These are phyloP conservation scores for Tetraneura akinire DNA, from an alignment of 1,140 invertebrate species.

Conservation along the genomic window DNA sequence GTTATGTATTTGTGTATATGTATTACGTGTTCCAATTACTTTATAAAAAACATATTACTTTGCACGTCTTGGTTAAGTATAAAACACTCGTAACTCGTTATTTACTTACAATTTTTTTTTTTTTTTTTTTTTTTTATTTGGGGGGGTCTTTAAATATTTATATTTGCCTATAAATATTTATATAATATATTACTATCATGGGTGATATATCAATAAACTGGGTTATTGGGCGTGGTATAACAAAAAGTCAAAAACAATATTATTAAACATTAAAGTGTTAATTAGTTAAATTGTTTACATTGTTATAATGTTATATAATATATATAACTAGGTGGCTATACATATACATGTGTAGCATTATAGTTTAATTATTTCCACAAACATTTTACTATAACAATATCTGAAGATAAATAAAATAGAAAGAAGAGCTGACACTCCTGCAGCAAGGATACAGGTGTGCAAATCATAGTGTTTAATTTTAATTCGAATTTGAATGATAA, in stretches of 20 bases:
- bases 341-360: no score
- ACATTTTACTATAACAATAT: no score
- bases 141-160: neutral
- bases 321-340: no score
- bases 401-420: no score
- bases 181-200: neutral
- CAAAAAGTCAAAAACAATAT: neutral
- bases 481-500: no score
- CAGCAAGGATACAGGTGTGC: no score
- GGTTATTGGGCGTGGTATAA: neutral
- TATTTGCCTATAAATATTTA: neutral
- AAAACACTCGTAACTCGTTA: neutral
- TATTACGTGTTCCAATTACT: neutral
- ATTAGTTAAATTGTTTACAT: neutral
- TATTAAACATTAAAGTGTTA: neutral
- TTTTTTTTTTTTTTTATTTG: neutral
- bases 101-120: neutral
- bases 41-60: neutral
- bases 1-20: neutral
- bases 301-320: neutral
- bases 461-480: no score
- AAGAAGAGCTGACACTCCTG: no score
- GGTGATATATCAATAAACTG: neutral
- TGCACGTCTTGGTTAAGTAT: slow-evolving; percentile 8
- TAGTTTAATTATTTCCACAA: no score